These are phyloP conservation scores for Halictus ligatus DNA, from an alignment of 2,888 invertebrate genomes.

Conservation along the genomic window DNA sequence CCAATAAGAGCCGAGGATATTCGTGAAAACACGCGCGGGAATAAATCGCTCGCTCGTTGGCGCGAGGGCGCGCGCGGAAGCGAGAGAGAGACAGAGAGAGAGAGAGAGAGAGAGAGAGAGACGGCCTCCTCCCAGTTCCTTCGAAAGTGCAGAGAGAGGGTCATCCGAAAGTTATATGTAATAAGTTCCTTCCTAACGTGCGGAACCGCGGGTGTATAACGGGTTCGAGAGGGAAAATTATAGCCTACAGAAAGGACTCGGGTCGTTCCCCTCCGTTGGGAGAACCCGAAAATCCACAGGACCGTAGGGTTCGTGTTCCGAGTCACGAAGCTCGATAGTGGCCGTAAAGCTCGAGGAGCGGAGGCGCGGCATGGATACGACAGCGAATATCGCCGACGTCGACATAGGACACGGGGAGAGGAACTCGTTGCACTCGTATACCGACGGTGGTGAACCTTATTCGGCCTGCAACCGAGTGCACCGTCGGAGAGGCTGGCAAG, in stretches of 20 bases:
- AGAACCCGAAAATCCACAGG: slow-evolving; percentile 65
- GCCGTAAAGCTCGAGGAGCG: slow-evolving; percentile 62
- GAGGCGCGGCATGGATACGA: slow-evolving; percentile 64
- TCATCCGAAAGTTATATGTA: slow-evolving; percentile 53
- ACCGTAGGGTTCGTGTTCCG: slow-evolving; percentile 59
- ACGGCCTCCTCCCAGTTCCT: neutral
- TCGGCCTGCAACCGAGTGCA: slow-evolving; percentile 43
- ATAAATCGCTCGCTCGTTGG: slow-evolving; percentile 33
- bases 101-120: neutral
- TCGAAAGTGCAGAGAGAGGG: slow-evolving; percentile 20
- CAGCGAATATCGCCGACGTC: slow-evolving; percentile 65
- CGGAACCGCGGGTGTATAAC: slow-evolving; percentile 46
- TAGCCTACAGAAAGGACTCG: slow-evolving; percentile 46
- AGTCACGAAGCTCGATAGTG: slow-evolving; percentile 70
- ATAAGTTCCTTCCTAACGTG: slow-evolving; percentile 50
- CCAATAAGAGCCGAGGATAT: slow-evolving; percentile 26
- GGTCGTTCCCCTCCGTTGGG: slow-evolving; percentile 56
- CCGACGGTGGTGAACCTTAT: slow-evolving; percentile 28
- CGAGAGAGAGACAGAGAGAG: slow-evolving; percentile 2
- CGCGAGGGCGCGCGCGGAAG: neutral
- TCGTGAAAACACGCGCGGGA: slow-evolving; percentile 23
- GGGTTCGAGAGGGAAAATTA: slow-evolving; percentile 49
- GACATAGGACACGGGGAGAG: slow-evolving; percentile 55
- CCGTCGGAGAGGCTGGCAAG: slow-evolving; percentile 49
- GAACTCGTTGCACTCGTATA: slow-evolving; percentile 47